Evolutionary conservation across 2,888 invertebrate species (phyloP), one percentile per base, ranked within the genome.

Genomic region (Cheilosia grossa): DNA sequence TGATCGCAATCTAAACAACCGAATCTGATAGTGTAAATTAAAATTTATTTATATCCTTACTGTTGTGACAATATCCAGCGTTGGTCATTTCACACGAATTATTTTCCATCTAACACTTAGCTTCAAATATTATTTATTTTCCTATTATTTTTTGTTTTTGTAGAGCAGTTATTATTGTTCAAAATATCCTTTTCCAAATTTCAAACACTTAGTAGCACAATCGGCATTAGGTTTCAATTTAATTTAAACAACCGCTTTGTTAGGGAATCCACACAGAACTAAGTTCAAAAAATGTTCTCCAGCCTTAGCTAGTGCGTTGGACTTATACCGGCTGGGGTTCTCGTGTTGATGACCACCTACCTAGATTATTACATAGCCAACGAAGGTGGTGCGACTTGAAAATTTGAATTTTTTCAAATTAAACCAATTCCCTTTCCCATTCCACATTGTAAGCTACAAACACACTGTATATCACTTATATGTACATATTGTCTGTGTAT

Each of bases 321-420:
- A 64, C 15, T 44, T n/a, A 47, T 15, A 64, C 42, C 51, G 24
- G 19, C 27, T 53, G 40, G 19, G 56, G 47, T 54, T 63, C 37
- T 27, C 21, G 51, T 59, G 49, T 59, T 53, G 58, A 42, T 44
- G 61, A 44, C 24, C 49, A 47, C 47, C 37, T 47, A 42, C 15
- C 10, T 40, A 19, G 30, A 5, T 27, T n/a, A 42, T 4, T 24
- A 24, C 10, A 10, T 53, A 69, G 40, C 44, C 33, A 64, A 63
- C 30, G 33, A 63, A 30, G 47, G 63, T 81, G 80, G 73, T 59
- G 17, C 53, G 80, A 81, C 61, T 70, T 49, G 5, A 27, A 2
- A 54, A 56, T 63, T 78, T 56, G 15, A 54, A 61, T 70, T 78
- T 63, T 67, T 54, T 54, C 19, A 44, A 69, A 69, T 61, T 53